Base-by-base conservation (phyloP, 2,797 vertebrate genomes). In the Syngnathus rostellatus region DNA sequence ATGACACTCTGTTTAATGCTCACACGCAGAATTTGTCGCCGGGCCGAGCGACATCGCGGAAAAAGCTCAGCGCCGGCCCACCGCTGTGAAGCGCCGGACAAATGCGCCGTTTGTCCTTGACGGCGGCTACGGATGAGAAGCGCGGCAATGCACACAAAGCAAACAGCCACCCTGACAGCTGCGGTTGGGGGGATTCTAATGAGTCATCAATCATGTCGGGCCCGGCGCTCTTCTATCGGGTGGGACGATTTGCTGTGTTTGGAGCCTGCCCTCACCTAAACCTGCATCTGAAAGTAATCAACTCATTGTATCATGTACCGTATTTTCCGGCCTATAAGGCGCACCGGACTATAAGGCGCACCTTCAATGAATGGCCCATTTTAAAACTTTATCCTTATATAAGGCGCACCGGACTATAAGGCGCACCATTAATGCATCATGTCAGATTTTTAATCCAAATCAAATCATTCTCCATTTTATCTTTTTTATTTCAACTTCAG, bases 81-180 rank as follows among this genome's bases (percentile, higher is more conserved):
- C 60, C 25, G 69, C 65, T 62, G 57, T 58, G 62, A 74, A 75
- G 68, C 61, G 37, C 64, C 57, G 68, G 80, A 85, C 81, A 87
- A 83, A 85, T 77, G 73, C 16, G 69, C 78, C 71, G 75, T 77
- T 84, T 87, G 84, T 86, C 81, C 84, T 84, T 85, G 85, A 81
- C 70, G 67, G 67, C 17, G 43, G 67, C 70, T 67, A 45, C 69
- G 65, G 62, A 77, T 69, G 74, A 78, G 77, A 75, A 75, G 68
- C 62, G 66, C 59, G 23, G 25, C 23, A 58, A 58, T 38, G 46
- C 65, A 19, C 48, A 55, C 37, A 69, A 70, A 68, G 62, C 66
- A 66, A 72, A 66, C 45, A 38, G 41, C 41, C 23, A 16, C 66
- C 57, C 63, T 65, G 64, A 73, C 66, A 75, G 72, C 78, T 71